Evolutionary conservation across 2,888 invertebrate species (phyloP).

Genomic region (Pemphredon lugubris): DNA sequence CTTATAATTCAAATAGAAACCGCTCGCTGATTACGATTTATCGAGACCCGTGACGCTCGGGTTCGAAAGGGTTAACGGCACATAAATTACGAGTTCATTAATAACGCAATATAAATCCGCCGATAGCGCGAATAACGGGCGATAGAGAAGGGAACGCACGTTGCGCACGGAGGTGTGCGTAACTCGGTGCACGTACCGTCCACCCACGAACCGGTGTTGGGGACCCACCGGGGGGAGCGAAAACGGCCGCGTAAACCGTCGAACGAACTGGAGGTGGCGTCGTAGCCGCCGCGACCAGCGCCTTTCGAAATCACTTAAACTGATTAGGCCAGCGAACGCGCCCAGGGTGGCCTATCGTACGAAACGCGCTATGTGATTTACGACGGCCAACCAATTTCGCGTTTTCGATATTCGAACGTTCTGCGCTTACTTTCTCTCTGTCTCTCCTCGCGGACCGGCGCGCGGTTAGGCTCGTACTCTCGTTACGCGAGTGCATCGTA

Average conservation of each 20-base stretch:
- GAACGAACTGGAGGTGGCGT: slow-evolving; percentile 35
- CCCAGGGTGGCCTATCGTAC: slow-evolving; percentile 55
- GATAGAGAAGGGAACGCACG: background rate
- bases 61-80: too few relatives aligned
- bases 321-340: slow-evolving; percentile 71
- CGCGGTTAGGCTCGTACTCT: slow-evolving; percentile 19
- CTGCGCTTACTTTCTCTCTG: slow-evolving; percentile 22
- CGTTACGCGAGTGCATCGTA: slow-evolving; percentile 59
- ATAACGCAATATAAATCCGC: too few relatives aligned
- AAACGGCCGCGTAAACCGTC: slow-evolving; percentile 28
- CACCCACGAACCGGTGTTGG: slow-evolving; percentile 57
- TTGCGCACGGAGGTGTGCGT: slow-evolving; percentile 33
- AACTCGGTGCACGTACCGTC: slow-evolving; percentile 56
- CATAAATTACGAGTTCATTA: too few relatives aligned
- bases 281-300: slow-evolving; percentile 32
- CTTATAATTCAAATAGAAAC: too few relatives aligned
- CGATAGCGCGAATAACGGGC: too few relatives aligned
- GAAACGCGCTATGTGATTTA: slow-evolving; percentile 64
- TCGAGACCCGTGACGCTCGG: too few relatives aligned
- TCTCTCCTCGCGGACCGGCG: slow-evolving; percentile 20
- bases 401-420: slow-evolving; percentile 64
- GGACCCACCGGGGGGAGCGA: slow-evolving; percentile 52
- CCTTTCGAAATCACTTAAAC: slow-evolving; percentile 76
- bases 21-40: too few relatives aligned
- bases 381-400: slow-evolving; percentile 66